Conservation (phyloP, 2,888 invertebrate species). For the Ctenicera cuprea region DNA sequence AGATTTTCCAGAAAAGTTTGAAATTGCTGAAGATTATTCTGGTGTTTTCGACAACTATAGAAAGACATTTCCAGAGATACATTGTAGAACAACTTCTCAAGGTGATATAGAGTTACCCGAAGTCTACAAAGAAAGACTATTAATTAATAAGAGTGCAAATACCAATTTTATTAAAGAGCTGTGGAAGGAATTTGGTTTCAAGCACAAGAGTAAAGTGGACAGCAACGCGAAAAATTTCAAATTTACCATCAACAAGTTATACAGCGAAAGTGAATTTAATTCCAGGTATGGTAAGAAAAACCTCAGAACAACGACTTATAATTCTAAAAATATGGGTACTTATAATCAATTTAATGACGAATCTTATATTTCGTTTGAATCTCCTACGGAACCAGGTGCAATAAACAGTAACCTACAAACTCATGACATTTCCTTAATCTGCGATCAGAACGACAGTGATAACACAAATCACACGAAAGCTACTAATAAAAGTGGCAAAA, state of each 20-base stretch:
- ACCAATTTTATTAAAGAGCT: conserved; percentile 53
- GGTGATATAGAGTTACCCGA: conserved; percentile 61
- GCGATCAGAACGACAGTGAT: not conserved
- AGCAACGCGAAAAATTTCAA: conserved; percentile 53
- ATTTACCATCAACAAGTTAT: conserved; percentile 62
- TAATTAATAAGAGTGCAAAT: conserved; percentile 54
- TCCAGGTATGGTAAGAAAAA: not conserved
- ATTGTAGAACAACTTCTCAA: conserved; percentile 45
- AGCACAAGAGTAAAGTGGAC: conserved; percentile 54
- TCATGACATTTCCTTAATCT: not conserved
- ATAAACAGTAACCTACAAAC: not conserved
- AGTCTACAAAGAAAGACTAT: conserved; percentile 65
- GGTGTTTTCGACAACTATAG: conserved; percentile 67
- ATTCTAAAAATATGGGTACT: not conserved
- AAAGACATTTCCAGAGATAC: conserved; percentile 64
- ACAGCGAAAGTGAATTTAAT: conserved; percentile 8
- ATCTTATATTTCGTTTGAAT: not conserved
- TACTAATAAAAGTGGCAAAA: conserved; percentile 12
- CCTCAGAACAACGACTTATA: not conserved
- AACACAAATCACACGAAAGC: not conserved
- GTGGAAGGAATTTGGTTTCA: conserved; percentile 61
- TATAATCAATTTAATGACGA: conserved; percentile 3
- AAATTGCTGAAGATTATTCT: conserved; percentile 7
- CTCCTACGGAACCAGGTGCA: not conserved
- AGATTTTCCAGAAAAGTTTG: not conserved